A percentile compares a stretch with the other conserved stretches of the same genome.
Evolutionary conservation across 2,113 vertebrate species (phyloP).

Genomic region (Caloenas nicobarica): DNA sequence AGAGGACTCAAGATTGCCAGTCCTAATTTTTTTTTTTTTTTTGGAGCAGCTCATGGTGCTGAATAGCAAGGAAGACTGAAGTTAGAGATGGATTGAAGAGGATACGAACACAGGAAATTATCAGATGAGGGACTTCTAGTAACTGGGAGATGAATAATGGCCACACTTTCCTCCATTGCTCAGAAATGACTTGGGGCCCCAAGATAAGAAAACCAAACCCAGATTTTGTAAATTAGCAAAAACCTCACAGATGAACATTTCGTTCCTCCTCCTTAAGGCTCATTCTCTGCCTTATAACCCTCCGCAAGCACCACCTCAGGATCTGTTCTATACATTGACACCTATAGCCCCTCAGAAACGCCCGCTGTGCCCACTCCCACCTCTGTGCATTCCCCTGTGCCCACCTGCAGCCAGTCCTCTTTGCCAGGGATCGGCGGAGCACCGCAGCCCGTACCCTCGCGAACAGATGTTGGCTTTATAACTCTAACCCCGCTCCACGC

Average conservation of each 20-base stretch:
- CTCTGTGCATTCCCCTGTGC: background rate
- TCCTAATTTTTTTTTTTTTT: background rate
- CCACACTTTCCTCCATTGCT: background rate
- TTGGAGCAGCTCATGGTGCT: background rate
- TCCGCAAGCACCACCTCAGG: background rate
- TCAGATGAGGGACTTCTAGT: background rate
- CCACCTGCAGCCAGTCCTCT: background rate
- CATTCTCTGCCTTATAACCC: background rate
- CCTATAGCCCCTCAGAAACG: fast-evolving
- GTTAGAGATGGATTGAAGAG: background rate
- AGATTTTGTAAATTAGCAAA: background rate
- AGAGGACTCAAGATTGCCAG: background rate
- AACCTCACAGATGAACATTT: background rate
- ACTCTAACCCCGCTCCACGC: conserved; percentile 75
- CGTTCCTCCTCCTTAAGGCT: background rate
- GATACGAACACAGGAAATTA: background rate
- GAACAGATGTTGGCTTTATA: conserved; percentile 86
- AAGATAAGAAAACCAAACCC: background rate
- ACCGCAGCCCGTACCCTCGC: conserved; percentile 77
- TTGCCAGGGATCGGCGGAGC: conserved; percentile 72
- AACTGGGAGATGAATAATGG: background rate
- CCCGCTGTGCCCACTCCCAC: background rate
- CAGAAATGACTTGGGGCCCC: background rate
- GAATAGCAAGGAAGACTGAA: background rate
- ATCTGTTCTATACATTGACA: background rate